Evolutionary conservation across 2,113 vertebrate species (phyloP).

Genomic region (Callipepla californica): DNA sequence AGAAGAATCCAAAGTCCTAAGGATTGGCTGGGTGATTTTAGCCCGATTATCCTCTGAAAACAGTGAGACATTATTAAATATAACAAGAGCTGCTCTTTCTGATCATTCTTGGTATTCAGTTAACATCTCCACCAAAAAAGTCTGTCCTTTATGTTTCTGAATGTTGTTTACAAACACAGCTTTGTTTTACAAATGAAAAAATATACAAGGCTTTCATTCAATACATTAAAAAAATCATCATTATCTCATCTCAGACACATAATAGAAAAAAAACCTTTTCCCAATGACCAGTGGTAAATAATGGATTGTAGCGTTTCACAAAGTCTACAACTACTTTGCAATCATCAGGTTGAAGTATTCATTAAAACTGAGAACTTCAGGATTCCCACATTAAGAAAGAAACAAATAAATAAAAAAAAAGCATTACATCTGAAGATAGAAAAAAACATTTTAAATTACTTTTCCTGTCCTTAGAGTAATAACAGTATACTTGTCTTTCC

Average conservation of each 20-base stretch:
- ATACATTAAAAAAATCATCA: slow-evolving; percentile 81
- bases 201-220: slow-evolving; percentile 88
- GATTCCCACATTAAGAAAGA: neutral
- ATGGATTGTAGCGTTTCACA: slow-evolving; percentile 32
- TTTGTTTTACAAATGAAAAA: slow-evolving; percentile 84
- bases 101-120: slow-evolving; percentile 85
- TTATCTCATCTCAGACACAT: slow-evolving; percentile 86
- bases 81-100: slow-evolving; percentile 83
- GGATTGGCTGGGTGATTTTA: slow-evolving; percentile 70
- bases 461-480: neutral
- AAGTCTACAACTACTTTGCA: slow-evolving; percentile 38
- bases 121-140: slow-evolving; percentile 84
- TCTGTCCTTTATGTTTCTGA: slow-evolving; percentile 85
- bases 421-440: neutral
- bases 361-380: neutral
- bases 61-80: slow-evolving; percentile 75
- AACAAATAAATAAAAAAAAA: rapidly evolving
- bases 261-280: slow-evolving; percentile 76
- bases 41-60: slow-evolving; percentile 70
- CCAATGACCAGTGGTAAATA: slow-evolving; percentile 54
- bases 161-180: slow-evolving; percentile 86
- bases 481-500: neutral
- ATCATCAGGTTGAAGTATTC: neutral
- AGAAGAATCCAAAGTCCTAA: slow-evolving; percentile 54
- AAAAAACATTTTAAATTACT: neutral